Evolutionary conservation across 2,888 invertebrate genomes (phyloP).

Genomic region (Bruchidius siliquastri): DNA sequence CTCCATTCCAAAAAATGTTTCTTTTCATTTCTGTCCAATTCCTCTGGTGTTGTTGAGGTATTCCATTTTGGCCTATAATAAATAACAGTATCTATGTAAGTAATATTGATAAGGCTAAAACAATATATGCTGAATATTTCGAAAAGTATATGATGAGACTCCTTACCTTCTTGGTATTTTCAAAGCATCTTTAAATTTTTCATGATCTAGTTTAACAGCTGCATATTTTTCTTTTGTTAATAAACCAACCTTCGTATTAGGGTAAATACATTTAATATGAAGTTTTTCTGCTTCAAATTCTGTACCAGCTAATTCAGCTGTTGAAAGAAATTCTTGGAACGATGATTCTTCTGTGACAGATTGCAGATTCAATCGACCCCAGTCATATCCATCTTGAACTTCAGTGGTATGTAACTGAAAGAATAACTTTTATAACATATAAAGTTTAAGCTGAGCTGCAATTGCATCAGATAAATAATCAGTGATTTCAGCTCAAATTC

Average conservation of each 20-base stretch:
- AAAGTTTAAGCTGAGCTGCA: neutral
- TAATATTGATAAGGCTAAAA: neutral
- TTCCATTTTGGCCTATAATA: constrained; percentile 72
- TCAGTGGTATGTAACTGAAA: constrained; percentile 78
- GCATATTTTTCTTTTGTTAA: constrained; percentile 56
- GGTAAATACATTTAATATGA: constrained; percentile 72
- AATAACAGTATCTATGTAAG: neutral
- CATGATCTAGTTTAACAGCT: constrained; percentile 52
- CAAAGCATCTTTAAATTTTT: constrained; percentile 58
- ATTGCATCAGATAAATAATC: no score
- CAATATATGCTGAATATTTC: no score
- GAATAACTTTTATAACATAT: neutral
- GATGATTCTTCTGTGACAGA: constrained; percentile 96
- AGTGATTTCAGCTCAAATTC: no score
- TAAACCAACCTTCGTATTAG: constrained; percentile 57
- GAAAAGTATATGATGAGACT: neutral
- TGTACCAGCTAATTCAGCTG: constrained; percentile 89
- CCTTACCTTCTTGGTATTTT: constrained; percentile 75
- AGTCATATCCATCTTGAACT: constrained; percentile 85
- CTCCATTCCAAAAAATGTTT: constrained; percentile 89
- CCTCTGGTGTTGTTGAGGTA: constrained; percentile 67
- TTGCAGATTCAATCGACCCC: constrained; percentile 83
- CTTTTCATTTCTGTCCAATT: constrained; percentile 74
- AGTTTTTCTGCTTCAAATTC: constrained; percentile 91
- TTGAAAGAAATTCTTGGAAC: constrained; percentile 92